Base-by-base conservation (phyloP, 2,888 invertebrate genomes). In the Tridacna gigas region DNA sequence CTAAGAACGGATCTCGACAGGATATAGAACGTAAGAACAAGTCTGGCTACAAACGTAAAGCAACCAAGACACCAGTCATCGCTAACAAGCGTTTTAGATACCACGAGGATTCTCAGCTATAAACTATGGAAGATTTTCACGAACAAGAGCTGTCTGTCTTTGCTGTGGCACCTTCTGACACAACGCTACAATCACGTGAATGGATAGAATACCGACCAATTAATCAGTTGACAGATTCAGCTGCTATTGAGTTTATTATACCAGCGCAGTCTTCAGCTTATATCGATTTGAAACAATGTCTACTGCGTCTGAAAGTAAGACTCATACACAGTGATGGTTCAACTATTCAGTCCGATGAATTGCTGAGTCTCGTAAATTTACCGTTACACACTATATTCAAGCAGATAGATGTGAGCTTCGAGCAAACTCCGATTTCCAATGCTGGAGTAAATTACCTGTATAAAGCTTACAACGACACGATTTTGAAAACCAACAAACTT, bases 391-490 rank as follows among this genome's bases (percentile, higher is more conserved):
- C 79, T 15, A 67, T 82, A 20, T 85, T 83, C 26, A n/a, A 63
- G 15, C 84, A 86, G 26, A 74, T 86, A 18, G 85, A 88, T 15
- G 79, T 79, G 18, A 25, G n/a, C 25, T 74, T 84, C 15, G 79
- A 86, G 51, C 69, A 79, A 73, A 83, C 74, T 12, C 73, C 81
- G 3, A 67, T 80, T 11, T 61, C 79, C 4, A 28, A 79, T 28
- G 65, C 66, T 20, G 84, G 83, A 26, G 69, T 79, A n/a, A 84
- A 86, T 45, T 88, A 88, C 73, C 80, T 84, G 2, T 84, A 82
- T 74, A 88, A 88, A 79, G 84, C 84, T 47, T 85, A 86, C 77
- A 82, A 86, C 60, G 84, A 86, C 74, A 86, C 83, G 25, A 65
- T 88, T 15, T 37, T 83, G n/a, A 61, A 86, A 15, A 77, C 83